Conservation (phyloP, 2,113 vertebrate species). For the Stegostoma tigrinum region DNA sequence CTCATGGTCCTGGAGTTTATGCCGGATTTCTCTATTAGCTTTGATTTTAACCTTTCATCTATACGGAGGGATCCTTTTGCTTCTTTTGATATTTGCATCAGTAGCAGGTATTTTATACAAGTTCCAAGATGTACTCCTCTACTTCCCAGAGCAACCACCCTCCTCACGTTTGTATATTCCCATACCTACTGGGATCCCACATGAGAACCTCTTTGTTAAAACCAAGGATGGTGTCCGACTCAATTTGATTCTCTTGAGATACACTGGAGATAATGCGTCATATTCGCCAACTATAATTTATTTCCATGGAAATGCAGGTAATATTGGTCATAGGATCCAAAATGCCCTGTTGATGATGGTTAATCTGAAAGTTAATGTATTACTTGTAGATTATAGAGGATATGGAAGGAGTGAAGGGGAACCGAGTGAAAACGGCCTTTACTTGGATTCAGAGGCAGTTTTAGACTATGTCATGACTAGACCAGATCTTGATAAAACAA, state of each 20-base stretch:
- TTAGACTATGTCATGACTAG: slow-evolving; percentile 93
- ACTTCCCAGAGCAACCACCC: slow-evolving; percentile 94
- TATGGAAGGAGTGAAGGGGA: slow-evolving; percentile 96
- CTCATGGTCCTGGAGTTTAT: slow-evolving; percentile 91
- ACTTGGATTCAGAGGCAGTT: slow-evolving; percentile 86
- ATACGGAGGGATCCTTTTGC: slow-evolving; percentile 80
- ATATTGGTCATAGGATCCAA: slow-evolving; percentile 89
- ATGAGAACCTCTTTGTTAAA: slow-evolving; percentile 88
- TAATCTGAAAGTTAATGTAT: slow-evolving; percentile 89
- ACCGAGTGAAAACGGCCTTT: slow-evolving; percentile 85
- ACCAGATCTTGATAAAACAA: slow-evolving; percentile 95
- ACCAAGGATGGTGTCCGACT: slow-evolving; percentile 93
- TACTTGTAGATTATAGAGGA: slow-evolving; percentile 91
- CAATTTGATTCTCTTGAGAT: slow-evolving; percentile 86
- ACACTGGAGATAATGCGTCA: slow-evolving; percentile 76
- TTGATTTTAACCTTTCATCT: slow-evolving; percentile 96
- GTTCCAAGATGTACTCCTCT: slow-evolving; percentile 94
- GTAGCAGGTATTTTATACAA: slow-evolving; percentile 92
- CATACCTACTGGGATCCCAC: slow-evolving; percentile 89
- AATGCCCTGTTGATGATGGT: slow-evolving; percentile 96
- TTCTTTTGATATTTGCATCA: slow-evolving; percentile 80
- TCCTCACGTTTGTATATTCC: slow-evolving; percentile 95
- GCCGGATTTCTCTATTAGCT: slow-evolving; percentile 87
- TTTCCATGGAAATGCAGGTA: slow-evolving; percentile 95
- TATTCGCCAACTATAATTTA: slow-evolving; percentile 87